A percentile compares a stretch with the other conserved stretches of the same genome.
phyloP scores from a whole-genome alignment of 2,113 vertebrate genomes.

The Emydura subglobosa region DNA sequence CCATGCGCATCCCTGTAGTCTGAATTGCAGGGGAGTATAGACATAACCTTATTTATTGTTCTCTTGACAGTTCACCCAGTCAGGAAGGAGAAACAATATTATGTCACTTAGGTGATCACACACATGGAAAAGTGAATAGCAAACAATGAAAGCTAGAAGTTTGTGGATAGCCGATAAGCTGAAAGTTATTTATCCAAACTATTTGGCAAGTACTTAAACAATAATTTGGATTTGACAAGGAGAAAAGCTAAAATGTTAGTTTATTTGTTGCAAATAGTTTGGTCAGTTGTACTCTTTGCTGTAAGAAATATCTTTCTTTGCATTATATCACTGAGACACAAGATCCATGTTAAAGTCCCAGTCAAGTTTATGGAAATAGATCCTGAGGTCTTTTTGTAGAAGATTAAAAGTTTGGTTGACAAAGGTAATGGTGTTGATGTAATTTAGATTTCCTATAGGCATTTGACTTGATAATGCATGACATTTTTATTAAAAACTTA shows the following conservation, averaged over 20 bases:
- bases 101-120: slow-evolving; percentile 29
- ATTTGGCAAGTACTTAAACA: slow-evolving; percentile 11
- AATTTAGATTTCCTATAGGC: too few species aligned
- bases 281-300: slow-evolving; percentile 4
- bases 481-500: too few species aligned
- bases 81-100: slow-evolving; percentile 23
- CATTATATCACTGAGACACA: background rate
- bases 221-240: background rate
- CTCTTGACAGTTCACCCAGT: background rate
- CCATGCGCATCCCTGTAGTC: too few species aligned
- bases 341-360: slow-evolving; percentile 1
- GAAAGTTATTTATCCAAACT: background rate
- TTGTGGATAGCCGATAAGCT: background rate
- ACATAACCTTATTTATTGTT: background rate
- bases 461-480: too few species aligned
- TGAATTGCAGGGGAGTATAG: too few species aligned
- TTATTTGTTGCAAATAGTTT: slow-evolving; percentile 16
- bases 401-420: too few species aligned
- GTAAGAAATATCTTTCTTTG: background rate
- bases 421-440: too few species aligned
- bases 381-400: too few species aligned
- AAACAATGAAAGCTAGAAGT: fast-evolving
- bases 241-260: slow-evolving; percentile 10
- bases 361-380: too few species aligned
- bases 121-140: slow-evolving; percentile 26